Percentiles rank a stretch among this genome's conserved stretches.
These are phyloP conservation scores for Carapus acus DNA, from an alignment of 2,797 vertebrate species.

Conservation along the genomic window DNA sequence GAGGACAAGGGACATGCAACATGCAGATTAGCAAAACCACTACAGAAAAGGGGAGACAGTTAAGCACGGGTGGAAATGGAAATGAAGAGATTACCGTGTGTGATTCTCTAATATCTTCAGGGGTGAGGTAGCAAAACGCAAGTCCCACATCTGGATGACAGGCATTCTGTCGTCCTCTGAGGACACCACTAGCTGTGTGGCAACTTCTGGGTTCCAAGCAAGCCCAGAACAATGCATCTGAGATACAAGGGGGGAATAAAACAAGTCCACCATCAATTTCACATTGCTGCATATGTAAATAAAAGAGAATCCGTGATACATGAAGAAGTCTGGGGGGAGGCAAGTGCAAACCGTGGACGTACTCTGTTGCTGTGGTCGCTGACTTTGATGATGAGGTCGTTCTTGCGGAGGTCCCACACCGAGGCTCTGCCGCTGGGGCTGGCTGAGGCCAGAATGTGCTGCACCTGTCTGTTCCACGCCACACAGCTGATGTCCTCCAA, in stretches of 20 bases:
- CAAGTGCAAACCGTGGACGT: conserved; percentile 30
- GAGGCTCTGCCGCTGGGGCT: conserved; percentile 89
- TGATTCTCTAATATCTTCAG: conserved; percentile 95
- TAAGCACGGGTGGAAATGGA: not conserved
- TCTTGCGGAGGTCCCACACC: conserved; percentile 97
- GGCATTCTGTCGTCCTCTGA: conserved; percentile 95
- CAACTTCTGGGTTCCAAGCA: conserved; percentile 95
- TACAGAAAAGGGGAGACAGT: not conserved
- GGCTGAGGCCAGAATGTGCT: conserved; percentile 94
- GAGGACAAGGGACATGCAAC: not conserved
- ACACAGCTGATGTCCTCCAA: conserved; percentile 93
- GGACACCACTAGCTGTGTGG: conserved; percentile 91
- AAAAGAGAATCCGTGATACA: not conserved
- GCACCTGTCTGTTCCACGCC: conserved; percentile 94
- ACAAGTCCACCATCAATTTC: not conserved
- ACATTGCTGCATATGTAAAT: not conserved
- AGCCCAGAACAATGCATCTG: conserved; percentile 98
- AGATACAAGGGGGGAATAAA: not conserved
- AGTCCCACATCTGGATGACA: conserved; percentile 98
- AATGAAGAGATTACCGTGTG: conserved; percentile 73
- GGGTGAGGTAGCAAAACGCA: conserved; percentile 95
- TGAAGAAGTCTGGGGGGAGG: too few relatives aligned
- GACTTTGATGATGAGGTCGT: conserved; percentile 98
- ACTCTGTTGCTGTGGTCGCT: conserved; percentile 98
- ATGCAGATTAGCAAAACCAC: not conserved